Base-by-base conservation (phyloP, 2,113 vertebrate genomes). In the Tragelaphus imberbis region DNA sequence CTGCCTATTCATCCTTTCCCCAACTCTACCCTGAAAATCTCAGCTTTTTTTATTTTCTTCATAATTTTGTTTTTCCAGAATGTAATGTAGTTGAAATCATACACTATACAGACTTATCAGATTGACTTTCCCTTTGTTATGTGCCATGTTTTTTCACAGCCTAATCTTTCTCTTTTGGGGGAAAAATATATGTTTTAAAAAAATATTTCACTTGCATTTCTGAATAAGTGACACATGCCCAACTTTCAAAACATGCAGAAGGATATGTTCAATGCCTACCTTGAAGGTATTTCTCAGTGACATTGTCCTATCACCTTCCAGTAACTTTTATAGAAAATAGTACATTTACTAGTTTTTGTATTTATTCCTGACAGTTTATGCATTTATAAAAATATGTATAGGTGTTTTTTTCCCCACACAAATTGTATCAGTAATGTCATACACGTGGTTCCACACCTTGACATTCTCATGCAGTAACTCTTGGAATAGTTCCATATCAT, bases 401-500 rank as follows among this genome's bases (percentile, higher is more conserved):
- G n/a, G 10, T 40, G 68, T 80, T 77, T 55, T 33, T 14, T 23
- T 0, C 65, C 56, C 19, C 47, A 90, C 58, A 85, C 33, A 65
- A 65, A 81, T 28, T 33, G 27, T 33, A 36, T 82, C 33, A 75
- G 30, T 21, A 55, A 84, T 14, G 25, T 27, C 68, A 65, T 75
- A 30, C 19, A 80, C 9, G 13, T 33, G 90, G 13, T 14, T 55
- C 21, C 27, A 95, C 8, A 55, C 49, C n/a, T 88, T 49, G 6
- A 27, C 95, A 81, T 84, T 84, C 58, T 89, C 56, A 58, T 40
- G 89, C 65, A 94, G 2, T 88, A 55, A 49, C 30, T 93, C 85
- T 97, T 96, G 91, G 89, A 97, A 91, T 61, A 95, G 19, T 58
- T 94, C 86, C 93, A 82, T 86, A 13, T 80, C 91, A 91, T 81